These are phyloP conservation scores for Ceratotherium simum DNA, from an alignment of 2,113 vertebrate genomes.

Conservation along the genomic window DNA sequence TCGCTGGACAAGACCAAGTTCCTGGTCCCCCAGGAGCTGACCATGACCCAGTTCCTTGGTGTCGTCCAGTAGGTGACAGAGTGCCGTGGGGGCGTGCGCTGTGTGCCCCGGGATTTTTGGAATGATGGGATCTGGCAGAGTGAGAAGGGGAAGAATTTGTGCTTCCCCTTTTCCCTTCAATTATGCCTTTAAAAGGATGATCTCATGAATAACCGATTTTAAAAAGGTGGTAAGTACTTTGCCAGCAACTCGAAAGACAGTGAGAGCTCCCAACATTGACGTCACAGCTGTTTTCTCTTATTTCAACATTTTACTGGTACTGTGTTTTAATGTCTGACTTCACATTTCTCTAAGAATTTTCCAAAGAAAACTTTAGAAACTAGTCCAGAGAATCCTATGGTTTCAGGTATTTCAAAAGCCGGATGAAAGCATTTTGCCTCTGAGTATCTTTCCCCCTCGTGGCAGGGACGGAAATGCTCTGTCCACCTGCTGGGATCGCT, in stretches of 20 bases:
- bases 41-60: constrained; percentile 93
- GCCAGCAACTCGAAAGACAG: not conserved
- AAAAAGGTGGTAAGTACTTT: not conserved
- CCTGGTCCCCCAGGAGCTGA: constrained; percentile 93
- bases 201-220: not conserved
- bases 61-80: constrained; percentile 89
- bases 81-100: too few species aligned
- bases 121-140: not conserved
- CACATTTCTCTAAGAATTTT: not conserved
- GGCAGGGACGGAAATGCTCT: too few species aligned
- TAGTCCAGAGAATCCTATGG: not conserved
- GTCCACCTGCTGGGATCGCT: not conserved
- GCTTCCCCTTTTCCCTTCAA: not conserved
- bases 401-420: not conserved
- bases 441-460: not conserved
- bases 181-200: not conserved
- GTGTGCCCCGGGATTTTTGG: too few species aligned
- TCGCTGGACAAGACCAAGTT: constrained; percentile 95
- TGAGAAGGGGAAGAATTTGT: not conserved
- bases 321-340: not conserved
- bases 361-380: not conserved
- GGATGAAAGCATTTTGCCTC: not conserved
- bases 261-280: not conserved
- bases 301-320: not conserved
- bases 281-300: not conserved